These are phyloP conservation scores for Collichthys lucidus DNA, from an alignment of 2,113 vertebrate species.

Conservation along the genomic window DNA sequence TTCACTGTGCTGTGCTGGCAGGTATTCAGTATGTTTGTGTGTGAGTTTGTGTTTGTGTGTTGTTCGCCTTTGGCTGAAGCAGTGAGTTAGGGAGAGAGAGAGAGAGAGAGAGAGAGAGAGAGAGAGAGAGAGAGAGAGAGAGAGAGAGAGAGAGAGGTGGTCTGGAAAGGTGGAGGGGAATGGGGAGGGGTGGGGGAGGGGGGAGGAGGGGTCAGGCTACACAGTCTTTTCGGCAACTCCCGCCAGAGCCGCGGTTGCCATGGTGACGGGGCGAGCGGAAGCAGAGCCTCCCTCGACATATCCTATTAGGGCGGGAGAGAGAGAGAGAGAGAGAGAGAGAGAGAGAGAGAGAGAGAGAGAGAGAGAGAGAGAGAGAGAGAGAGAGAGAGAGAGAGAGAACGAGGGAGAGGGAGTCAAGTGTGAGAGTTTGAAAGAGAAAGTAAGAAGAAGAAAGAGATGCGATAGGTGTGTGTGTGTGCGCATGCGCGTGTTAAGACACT, in stretches of 20 bases:
- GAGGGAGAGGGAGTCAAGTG: slow-evolving; percentile 10
- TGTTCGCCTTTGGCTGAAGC: slow-evolving; percentile 61
- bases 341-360: slow-evolving; percentile 37
- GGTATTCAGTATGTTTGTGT: slow-evolving; percentile 65
- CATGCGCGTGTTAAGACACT: slow-evolving; percentile 10
- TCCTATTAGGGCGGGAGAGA: slow-evolving; percentile 78
- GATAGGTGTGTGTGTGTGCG: slow-evolving; percentile 21
- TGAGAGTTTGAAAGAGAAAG: slow-evolving; percentile 40
- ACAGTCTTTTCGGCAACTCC: slow-evolving; percentile 83
- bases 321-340: slow-evolving; percentile 30
- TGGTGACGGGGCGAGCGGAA: slow-evolving; percentile 81
- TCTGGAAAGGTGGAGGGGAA: slow-evolving; percentile 71
- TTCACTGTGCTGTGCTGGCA: slow-evolving; percentile 70
- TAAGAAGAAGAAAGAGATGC: slow-evolving; percentile 4
- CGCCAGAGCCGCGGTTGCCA: slow-evolving; percentile 83
- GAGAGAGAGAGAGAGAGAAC: background rate
- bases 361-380: slow-evolving; percentile 55
- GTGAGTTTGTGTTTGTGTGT: slow-evolving; percentile 54
- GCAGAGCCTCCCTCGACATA: slow-evolving; percentile 82
- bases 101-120: slow-evolving; percentile 35
- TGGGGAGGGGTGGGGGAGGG: slow-evolving; percentile 6
- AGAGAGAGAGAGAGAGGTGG: slow-evolving; percentile 3
- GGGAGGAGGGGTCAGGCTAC: slow-evolving; percentile 72
- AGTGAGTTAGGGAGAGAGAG: slow-evolving; percentile 52
- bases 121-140: background rate